Base-by-base conservation (phyloP, 2,113 vertebrate genomes). In the Mesoclemmys tuberculata region DNA sequence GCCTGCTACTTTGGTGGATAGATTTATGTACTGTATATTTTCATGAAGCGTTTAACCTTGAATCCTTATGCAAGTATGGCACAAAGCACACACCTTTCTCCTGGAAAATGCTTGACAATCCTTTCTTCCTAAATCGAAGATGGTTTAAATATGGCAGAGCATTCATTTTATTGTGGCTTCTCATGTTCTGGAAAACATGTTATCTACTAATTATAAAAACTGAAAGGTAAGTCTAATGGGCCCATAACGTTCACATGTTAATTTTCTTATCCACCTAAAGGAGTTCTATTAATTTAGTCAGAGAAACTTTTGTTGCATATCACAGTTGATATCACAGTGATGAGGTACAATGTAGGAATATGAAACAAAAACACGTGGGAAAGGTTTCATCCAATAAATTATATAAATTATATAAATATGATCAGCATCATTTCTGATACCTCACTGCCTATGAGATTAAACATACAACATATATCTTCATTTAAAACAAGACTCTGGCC, bases 21-120 rank as follows among this genome's bases (percentile, higher is more conserved):
- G 96, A 89, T 96, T 98, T 96, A 92, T 95, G 93, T 84, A 95
- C 77, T 89, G 74, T 91, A 94, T 93, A 94, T 97, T 98, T 97
- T 96, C 94, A 95, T 90, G 93, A 94, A 97, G 85, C 94, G 89
- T 96, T 95, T 97, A 96, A 97, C 92, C 96, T 96, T 96, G 96
- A 97, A 89, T 97, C 92, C 96, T 96, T 97, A 91, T 92, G 89
- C 2, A 52, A 95, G 82, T 51, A 64, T 94, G 88, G 90, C 41
- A 91, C 90, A 92, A 93, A 96, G 78, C 88, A 93, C 84, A 95
- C 84, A 90, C 82, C 88, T 96, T 95, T 97, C 89, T 93, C 92
- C 83, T 92, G 93, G 93, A 90, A 97, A 96, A 88, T 87, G 74
- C 83, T 94, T 93, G 93, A 74, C 84, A 96, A 44, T 46, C 74